Base-by-base conservation (phyloP, 2,113 vertebrate species). In the Atrichornis clamosus region DNA sequence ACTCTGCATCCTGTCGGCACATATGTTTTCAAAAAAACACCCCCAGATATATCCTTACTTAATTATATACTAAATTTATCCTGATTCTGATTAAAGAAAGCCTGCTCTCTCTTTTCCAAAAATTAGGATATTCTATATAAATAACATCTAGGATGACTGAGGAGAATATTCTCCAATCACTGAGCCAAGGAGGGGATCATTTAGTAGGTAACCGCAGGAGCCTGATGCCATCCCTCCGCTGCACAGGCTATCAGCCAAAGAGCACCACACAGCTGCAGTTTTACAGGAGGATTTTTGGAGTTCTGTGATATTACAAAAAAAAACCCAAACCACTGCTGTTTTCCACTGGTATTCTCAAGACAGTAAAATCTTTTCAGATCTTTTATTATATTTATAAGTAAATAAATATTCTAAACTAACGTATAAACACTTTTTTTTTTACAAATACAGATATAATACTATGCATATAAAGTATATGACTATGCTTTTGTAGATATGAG, bases 261-360 rank as follows among this genome's bases (percentile, higher is more conserved):
- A 85, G 50, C 79, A 91, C 72, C 85, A 73, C 58, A 76, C 70
- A 93, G 84, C 87, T 94, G 82, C 90, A 91, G 63, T 82, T 87
- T 93, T 87, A 80, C 27, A 53, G 82, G 85, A 89, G 24, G 33
- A 86, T 85, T 85, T 89, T 76, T 83, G 12, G 28, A 90, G 58
- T 82, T 94, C 46, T 85, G 35, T 83, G 63, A 73, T 78, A 64
- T 30, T 74, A 70, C 6, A 23, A 4, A 19, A 82, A 84, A 46
- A 62, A 69, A 4, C 3, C 9, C 20, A 18, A 24, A 17, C 24
- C 1, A 41, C 39, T 13, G 10, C 5, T 47, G 19, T 73, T 94
- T 96, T 87, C 11, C 58, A 50, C 42, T 86, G 78, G 7, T 58
- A 49, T 21, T 65, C 16, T 83, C 13, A 80, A 68, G 35, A 77